A percentile compares a stretch with the other conserved stretches of the same genome.
These are phyloP conservation scores for Drosophila percnosoma DNA, from an alignment of 2,888 invertebrate species.

Conservation along the genomic window DNA sequence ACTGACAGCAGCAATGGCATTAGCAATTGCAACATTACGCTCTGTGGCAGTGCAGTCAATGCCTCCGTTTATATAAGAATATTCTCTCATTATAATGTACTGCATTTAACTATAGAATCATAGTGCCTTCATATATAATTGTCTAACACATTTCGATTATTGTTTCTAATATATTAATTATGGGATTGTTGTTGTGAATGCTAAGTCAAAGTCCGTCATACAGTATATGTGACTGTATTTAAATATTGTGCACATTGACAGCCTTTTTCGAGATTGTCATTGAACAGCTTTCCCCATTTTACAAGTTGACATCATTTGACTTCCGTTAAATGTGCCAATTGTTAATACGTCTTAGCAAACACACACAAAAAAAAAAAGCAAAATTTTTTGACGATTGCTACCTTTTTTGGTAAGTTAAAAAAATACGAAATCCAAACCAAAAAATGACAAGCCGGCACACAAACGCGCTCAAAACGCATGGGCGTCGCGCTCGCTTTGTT, in stretches of 20 bases:
- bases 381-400: conserved; percentile 45
- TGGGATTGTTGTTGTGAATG: neutral
- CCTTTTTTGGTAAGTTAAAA: conserved; percentile 71
- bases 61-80: neutral
- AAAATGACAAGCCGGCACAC: conserved; percentile 15
- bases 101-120: neutral
- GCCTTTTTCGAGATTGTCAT: conserved; percentile 44
- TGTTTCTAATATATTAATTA: neutral
- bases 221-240: conserved; percentile 1
- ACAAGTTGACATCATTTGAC: conserved; percentile 65
- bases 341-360: conserved; percentile 65
- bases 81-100: neutral
- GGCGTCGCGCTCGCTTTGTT: conserved; percentile 66
- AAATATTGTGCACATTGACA: conserved; percentile 6
- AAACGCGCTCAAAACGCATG: conserved; percentile 52
- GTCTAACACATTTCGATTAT: neutral
- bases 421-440: conserved; percentile 30
- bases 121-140: neutral
- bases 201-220: neutral
- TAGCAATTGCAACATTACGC: neutral
- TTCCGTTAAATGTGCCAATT: conserved; percentile 79
- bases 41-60: neutral
- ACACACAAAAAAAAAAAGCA: conserved; percentile 26
- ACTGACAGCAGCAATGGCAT: neutral
- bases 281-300: conserved; percentile 55